A percentile compares a stretch with the other conserved stretches of the same genome.
Conservation (phyloP, 2,888 invertebrate species). For the Athalia circularis region DNA sequence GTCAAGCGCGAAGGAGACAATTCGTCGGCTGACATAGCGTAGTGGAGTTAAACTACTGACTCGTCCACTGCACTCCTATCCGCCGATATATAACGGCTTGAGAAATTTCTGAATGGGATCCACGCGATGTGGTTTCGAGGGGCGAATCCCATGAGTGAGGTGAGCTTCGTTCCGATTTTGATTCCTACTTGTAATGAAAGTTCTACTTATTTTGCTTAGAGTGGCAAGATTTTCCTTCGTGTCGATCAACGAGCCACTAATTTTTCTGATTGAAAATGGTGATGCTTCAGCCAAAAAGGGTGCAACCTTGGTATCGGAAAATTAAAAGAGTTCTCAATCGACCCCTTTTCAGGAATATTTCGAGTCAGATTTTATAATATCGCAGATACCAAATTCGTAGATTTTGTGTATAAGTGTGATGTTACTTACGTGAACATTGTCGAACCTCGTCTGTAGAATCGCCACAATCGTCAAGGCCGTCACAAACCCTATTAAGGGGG, state of each 20-base stretch:
- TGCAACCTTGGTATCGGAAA: no score
- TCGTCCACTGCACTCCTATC: neutral
- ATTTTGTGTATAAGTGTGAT: no score
- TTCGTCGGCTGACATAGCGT: conserved; percentile 43
- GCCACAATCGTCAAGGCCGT: conserved; percentile 85
- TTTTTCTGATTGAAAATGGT: no score
- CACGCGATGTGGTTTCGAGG: neutral
- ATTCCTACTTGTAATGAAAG: no score
- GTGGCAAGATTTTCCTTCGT: neutral
- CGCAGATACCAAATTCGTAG: no score
- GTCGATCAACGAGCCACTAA: no score
- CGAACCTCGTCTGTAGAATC: conserved; percentile 87
- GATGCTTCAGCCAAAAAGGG: no score
- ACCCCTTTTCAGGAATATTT: no score
- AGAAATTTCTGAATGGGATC: neutral
- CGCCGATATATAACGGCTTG: neutral
- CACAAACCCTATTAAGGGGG: conserved; percentile 85
- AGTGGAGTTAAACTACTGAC: conserved; percentile 24
- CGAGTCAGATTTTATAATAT: no score
- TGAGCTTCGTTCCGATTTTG: neutral
- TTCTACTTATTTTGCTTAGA: neutral
- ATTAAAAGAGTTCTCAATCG: no score
- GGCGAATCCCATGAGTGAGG: neutral
- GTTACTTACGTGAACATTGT: conserved; percentile 85
- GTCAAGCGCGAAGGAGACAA: conserved; percentile 46